Base-by-base conservation (phyloP, 2,113 vertebrate genomes). In the Atlantisia rogersi region DNA sequence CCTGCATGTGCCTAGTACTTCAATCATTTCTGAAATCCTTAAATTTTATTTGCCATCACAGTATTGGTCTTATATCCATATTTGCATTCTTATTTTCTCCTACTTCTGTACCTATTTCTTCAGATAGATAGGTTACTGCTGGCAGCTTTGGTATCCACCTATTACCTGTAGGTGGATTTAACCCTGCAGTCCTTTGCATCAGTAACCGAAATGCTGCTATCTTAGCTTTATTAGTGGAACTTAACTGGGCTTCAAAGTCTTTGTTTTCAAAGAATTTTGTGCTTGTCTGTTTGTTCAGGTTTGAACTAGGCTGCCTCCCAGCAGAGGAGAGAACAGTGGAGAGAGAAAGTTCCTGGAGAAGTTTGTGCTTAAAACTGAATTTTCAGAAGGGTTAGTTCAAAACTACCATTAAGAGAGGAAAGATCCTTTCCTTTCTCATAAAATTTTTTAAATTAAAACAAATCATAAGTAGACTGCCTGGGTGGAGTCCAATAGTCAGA, bases 301-400 rank as follows among this genome's bases (percentile, higher is more conserved):
- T 82, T 70, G 46, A 81, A 94, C 55, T 17, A 75, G 4, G 31
- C 16, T 63, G 17, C 4, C 32, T 93, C 64, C 56, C 64, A 92
- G 55, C 6, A 83, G 31, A 90, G 19, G 21, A 88, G 37, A 92
- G 28, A 78, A 6, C 10, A 67, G 32, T 31, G 37, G 15, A 17
- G 4, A 10, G 64, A 75, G 63, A 90, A 90, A 83, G 4, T 8
- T 88, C 8, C 42, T 62, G 26, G 25, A 73, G 21, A 90, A 60
- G 12, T 67, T 60, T 60, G 20, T 32, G 28, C 15, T 81, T 92
- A 81, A 91, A 83, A 70, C 4, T 25, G 18, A 73, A 31, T 60
- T 82, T 92, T 94, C 31, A 75, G 65, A 84, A 89, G 15, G 2
- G 4, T 55, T 12, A 29, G 40, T 81, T 92, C 64, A 75, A 92